Conservation (phyloP, 2,797 vertebrate genomes). For the Alcedo quadribrachys region DNA sequence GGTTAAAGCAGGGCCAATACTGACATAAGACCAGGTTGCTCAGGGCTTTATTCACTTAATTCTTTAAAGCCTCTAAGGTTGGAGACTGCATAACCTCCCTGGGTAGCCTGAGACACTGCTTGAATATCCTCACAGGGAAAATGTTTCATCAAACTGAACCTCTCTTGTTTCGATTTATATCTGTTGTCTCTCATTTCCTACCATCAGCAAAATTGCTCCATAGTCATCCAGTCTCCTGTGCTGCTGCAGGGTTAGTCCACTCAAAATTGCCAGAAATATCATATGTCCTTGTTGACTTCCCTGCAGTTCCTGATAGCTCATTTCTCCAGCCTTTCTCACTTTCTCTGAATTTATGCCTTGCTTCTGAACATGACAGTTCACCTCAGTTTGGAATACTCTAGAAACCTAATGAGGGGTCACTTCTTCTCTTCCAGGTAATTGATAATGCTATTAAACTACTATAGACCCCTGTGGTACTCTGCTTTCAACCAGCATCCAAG, state of each 20-base stretch:
- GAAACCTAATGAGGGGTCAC: background rate
- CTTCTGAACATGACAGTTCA: background rate
- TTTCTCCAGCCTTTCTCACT: background rate
- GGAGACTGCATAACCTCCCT: background rate
- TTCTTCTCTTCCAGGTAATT: background rate
- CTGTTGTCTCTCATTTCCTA: background rate
- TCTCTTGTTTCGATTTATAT: background rate
- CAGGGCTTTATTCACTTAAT: background rate
- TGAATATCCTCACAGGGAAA: background rate
- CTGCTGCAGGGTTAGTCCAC: background rate
- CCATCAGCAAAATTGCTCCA: background rate
- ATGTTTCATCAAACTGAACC: background rate
- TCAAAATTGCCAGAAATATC: background rate
- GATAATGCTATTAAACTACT: background rate
- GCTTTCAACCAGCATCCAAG: background rate
- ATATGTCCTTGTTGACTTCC: background rate
- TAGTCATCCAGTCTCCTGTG: background rate
- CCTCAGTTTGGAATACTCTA: background rate
- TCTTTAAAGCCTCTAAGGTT: background rate
- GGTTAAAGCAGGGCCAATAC: background rate
- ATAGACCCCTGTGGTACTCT: background rate
- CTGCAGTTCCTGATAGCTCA: background rate
- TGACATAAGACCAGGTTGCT: background rate
- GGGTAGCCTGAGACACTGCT: background rate
- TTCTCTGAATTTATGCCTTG: background rate